Evolutionary conservation across 2,888 invertebrate species (phyloP).

Genomic region (Lathronympha strigana): DNA sequence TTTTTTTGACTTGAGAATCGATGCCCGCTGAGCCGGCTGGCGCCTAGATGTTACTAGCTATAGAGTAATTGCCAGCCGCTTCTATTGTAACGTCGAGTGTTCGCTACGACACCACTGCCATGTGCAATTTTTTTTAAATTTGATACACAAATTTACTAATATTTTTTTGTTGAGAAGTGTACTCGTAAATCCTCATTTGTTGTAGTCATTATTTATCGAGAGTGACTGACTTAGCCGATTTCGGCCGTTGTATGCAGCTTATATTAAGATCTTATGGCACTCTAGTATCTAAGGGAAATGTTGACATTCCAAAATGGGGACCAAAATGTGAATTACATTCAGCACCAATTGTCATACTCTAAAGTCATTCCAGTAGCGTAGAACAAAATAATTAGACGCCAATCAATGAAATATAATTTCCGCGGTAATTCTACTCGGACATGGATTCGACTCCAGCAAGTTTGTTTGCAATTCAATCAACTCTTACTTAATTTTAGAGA

Average conservation of each 20-base stretch:
- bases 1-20: conserved; percentile 48
- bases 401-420: conserved; percentile 47
- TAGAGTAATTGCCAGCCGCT: conserved; percentile 83
- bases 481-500: conserved; percentile 75
- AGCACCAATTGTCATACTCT: conserved; percentile 50
- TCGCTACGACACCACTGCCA: conserved; percentile 81
- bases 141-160: conserved; percentile 70
- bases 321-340: conserved; percentile 67
- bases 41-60: conserved; percentile 74
- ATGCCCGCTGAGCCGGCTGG: conserved; percentile 62
- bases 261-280: conserved; percentile 54
- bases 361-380: conserved; percentile 47
- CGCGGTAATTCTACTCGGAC: conserved; percentile 43
- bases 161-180: conserved; percentile 66
- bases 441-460: conserved; percentile 52
- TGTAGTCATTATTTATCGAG: conserved; percentile 74
- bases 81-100: conserved; percentile 76
- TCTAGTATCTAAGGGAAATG: conserved; percentile 60
- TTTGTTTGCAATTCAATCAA: conserved; percentile 76
- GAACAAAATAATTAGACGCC: conserved; percentile 53
- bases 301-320: conserved; percentile 80
- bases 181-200: conserved; percentile 61
- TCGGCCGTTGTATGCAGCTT: conserved; percentile 66
- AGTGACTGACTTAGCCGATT: conserved; percentile 60
- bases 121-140: conserved; percentile 75